Conservation (phyloP, 2,113 vertebrate species). For the Cichladusa arquata region DNA sequence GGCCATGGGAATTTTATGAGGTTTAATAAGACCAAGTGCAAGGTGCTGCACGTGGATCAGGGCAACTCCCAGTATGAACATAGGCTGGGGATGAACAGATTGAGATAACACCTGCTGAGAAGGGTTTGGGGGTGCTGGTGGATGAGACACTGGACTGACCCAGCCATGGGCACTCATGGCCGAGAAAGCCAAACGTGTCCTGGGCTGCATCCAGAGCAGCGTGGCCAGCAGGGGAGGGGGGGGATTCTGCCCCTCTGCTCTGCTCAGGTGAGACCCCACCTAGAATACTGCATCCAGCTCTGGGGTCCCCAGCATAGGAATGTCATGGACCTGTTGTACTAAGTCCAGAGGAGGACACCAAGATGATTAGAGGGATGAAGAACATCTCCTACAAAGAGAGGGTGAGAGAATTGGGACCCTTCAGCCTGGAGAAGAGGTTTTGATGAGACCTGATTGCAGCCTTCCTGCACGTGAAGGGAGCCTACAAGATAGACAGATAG, state of each 20-base stretch:
- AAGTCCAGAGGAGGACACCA: not conserved
- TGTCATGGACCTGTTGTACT: not conserved
- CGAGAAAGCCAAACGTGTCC: accelerated
- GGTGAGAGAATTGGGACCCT: not conserved
- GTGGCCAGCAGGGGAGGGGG: not conserved
- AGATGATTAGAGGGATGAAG: not conserved
- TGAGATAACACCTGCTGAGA: not conserved
- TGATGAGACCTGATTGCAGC: not conserved
- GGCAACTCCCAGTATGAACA: not conserved
- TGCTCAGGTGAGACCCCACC: not conserved
- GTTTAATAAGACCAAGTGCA: not conserved
- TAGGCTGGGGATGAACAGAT: not conserved
- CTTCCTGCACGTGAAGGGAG: not conserved
- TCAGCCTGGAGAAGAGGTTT: not conserved
- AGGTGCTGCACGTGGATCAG: accelerated
- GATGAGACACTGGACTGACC: not conserved
- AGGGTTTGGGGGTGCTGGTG: not conserved
- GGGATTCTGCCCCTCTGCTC: not conserved
- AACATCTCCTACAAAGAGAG: not conserved
- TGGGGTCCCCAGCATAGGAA: not conserved
- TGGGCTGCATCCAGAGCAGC: not conserved
- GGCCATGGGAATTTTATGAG: not conserved
- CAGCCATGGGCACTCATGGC: accelerated
- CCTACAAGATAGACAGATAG: not conserved
- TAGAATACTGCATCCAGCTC: not conserved